Base-by-base conservation (phyloP, 2,888 invertebrate genomes). In the Troilus luridus region DNA sequence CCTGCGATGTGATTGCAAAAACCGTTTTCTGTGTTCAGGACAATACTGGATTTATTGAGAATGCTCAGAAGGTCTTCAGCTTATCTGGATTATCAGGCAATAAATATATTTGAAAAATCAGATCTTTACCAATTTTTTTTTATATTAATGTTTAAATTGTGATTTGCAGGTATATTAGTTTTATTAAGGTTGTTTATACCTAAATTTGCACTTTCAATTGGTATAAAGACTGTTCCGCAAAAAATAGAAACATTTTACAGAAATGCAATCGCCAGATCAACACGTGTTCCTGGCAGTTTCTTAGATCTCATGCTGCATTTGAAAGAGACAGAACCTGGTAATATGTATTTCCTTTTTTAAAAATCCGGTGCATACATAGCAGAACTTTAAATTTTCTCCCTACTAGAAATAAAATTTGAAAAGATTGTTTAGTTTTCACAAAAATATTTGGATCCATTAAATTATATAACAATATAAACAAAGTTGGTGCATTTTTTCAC, bases 271-370 rank as follows among this genome's bases (percentile, higher is more conserved):
- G 11, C 59, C 19, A 81, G 56, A 19, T 81, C 81, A 27, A 24
- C 24, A 19, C 54, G 81, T 9, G 12, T 56, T 24, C 90, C 90
- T 90, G 90, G 90, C 24, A 81, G 90, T 24, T 90, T 90, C 77
- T 58, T 90, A 41, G 90, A 90, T 59, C 64, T 59, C 24, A 56
- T 90, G 77, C 27, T 77, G n/a, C 17, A n/a, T 14, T 56, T 90
- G 9, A 77, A 90, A 59, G 90, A 90, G 58, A 81, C 41, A 67
- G 89, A 89, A 56, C 89, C 89, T 56, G 64, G 89, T 41, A 77
- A 77, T 77, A 0, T 77, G 9, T 67, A 24, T 67, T 67, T 67
- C 8, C 24, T 67, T 27, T 67, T n/a, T 9, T 17, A 21, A 64
- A 64, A 64, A 41, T 41, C 41, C 5, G 41, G 41, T 41, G 41